Conservation (phyloP, 2,888 invertebrate species). For the Tenthredo amoena region DNA sequence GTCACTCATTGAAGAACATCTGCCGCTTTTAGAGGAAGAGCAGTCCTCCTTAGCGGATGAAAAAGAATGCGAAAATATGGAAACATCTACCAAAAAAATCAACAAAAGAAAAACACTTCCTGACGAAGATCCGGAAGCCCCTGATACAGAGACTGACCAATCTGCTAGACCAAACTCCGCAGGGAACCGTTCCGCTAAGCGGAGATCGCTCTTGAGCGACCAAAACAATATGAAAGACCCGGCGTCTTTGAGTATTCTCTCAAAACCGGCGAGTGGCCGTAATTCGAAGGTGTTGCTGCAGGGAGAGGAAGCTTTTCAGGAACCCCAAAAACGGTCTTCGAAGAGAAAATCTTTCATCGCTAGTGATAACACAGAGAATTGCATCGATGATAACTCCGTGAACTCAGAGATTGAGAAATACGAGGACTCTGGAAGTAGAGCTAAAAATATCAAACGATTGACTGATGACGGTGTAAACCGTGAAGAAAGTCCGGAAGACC, state of each 20-base stretch:
- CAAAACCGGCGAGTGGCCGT: not conserved
- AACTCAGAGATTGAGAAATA: conserved; percentile 1
- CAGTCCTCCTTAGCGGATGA: not conserved
- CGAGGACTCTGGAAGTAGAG: conserved; percentile 41
- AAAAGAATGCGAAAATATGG: conserved; percentile 36
- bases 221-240: not conserved
- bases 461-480: not conserved
- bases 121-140: conserved; percentile 21
- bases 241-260: not conserved
- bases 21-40: conserved; percentile 52
- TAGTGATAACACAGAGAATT: conserved; percentile 12
- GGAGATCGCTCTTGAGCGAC: conserved; percentile 3
- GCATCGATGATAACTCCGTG: not conserved
- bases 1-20: conserved; percentile 69
- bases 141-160: conserved; percentile 23
- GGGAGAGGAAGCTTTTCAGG: not conserved
- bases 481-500: not conserved
- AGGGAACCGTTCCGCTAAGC: conserved; percentile 16
- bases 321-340: conserved; percentile 32
- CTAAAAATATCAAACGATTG: conserved; percentile 36
- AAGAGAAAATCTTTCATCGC: conserved; percentile 45
- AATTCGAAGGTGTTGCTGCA: not conserved
- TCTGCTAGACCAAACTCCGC: not conserved
- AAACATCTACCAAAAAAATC: conserved; percentile 33
- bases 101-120: conserved; percentile 43